Conservation (phyloP, 2,113 vertebrate species). For the Esox niger region DNA sequence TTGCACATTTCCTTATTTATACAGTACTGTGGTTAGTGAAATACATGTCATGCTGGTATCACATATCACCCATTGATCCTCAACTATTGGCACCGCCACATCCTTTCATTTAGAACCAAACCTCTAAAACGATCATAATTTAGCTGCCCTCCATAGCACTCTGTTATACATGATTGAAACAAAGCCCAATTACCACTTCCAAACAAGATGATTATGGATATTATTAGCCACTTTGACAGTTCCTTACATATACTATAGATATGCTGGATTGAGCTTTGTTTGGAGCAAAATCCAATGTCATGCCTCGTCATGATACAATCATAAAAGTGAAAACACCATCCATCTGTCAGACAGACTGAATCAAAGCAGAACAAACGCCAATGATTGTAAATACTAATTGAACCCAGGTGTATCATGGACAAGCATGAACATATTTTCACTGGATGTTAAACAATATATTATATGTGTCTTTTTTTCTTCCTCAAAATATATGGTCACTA, state of each 20-base stretch:
- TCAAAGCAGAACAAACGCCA: too few relatives aligned
- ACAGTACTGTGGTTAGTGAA: slow-evolving; percentile 15
- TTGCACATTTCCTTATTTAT: slow-evolving; percentile 8
- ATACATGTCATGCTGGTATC: slow-evolving; percentile 15
- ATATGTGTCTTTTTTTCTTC: too few relatives aligned
- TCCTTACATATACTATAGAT: too few relatives aligned
- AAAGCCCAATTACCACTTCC: slow-evolving; percentile 2
- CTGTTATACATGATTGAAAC: slow-evolving; percentile 12
- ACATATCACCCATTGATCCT: slow-evolving; percentile 14
- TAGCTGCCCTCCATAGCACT: neutral
- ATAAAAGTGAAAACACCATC: too few relatives aligned
- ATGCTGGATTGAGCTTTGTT: too few relatives aligned
- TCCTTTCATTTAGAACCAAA: neutral
- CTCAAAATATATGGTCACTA: slow-evolving; percentile 26
- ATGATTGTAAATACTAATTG: too few relatives aligned
- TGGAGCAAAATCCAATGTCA: too few relatives aligned
- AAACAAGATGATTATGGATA: slow-evolving; percentile 15
- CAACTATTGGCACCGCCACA: neutral
- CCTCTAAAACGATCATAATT: neutral
- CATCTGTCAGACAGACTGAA: too few relatives aligned
- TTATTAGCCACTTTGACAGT: slow-evolving; percentile 25
- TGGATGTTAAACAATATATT: slow-evolving; percentile 35
- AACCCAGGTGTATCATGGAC: too few relatives aligned
- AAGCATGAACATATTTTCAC: too few relatives aligned
- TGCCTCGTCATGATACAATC: too few relatives aligned